Evolutionary conservation across 2,888 invertebrate genomes (phyloP).

Genomic region (Protonemura montana): DNA sequence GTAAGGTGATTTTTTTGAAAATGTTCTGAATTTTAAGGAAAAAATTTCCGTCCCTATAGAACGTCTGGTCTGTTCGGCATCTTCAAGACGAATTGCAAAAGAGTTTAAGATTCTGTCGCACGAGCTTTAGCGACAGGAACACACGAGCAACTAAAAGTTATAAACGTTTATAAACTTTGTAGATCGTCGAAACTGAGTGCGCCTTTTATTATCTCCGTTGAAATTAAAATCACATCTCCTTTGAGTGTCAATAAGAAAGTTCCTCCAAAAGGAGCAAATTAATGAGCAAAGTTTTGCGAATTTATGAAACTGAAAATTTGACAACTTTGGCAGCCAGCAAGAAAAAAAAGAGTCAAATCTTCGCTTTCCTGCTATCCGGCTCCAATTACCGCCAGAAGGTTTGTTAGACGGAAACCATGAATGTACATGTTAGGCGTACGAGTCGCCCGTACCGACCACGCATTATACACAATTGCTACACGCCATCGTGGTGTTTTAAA

Average conservation of each 20-base stretch:
- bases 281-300: background rate
- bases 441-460: background rate
- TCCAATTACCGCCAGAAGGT: too few relatives aligned
- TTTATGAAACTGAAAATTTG: background rate
- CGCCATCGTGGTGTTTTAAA: background rate
- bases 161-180: background rate
- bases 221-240: background rate
- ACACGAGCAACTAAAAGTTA: too few relatives aligned
- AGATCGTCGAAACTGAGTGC: background rate
- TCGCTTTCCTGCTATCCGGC: background rate
- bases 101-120: background rate
- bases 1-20: too few relatives aligned
- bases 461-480: background rate
- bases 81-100: background rate
- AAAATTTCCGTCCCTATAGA: too few relatives aligned
- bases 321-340: too few relatives aligned
- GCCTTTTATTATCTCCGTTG: background rate
- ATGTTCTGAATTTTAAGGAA: too few relatives aligned
- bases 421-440: background rate
- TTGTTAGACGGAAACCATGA: background rate
- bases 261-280: background rate
- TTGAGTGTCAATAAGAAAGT: background rate
- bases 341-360: background rate
- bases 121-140: background rate
- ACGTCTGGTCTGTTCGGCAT: too few relatives aligned